Evolutionary conservation across 1,140 invertebrate genomes (phyloP), one percentile per base, ranked within the genome.

Genomic region (Babylonia areolata): DNA sequence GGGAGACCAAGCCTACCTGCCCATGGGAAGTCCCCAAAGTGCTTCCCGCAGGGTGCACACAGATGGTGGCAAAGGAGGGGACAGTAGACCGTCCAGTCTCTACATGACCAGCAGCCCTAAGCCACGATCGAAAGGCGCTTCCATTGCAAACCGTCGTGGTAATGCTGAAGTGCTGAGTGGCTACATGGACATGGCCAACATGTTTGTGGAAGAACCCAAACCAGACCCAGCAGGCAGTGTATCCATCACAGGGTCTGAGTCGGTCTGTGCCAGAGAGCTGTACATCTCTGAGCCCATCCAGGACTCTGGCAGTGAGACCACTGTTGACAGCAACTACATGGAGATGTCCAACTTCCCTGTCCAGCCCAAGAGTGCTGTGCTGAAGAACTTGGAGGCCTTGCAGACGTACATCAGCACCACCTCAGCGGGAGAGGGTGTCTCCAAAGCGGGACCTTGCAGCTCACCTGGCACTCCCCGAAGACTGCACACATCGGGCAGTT

Each of bases 171-270:
- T 81, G 17, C 81, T 73, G 35, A 83, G 87, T 87, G 89, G 89
- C 54, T 92, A 92, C 77, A 91, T 92, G 88, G 90, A 91, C 81
- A 92, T 92, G 91, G 87, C 90, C 17, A 89, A 87, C 37, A 87
- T 88, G 83, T 90, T 90, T 81, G 81, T 85, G 46, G 85, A 87
- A 42, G 87, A 86, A 75, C 54, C 46, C 42, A 82, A 83, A 46
- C 54, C 37, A n/a, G 35, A 23, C 15, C 23, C 37, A 15, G 6
- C 9, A 37, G 40, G 58, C 81, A 58, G 71, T 42, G 33, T 82
- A 15, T 54, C 80, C 75, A 54, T 40, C 12, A 28, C 86, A 33
- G 54, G 78, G 79, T 33, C 28, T 40, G 37, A 73, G 42, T 35
- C 81, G 39, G 51, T 37, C 40, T 3, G 58, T 35, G 42, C 54